Evolutionary conservation across 2,113 vertebrate species (phyloP).

Genomic region (Colinus virginianus): DNA sequence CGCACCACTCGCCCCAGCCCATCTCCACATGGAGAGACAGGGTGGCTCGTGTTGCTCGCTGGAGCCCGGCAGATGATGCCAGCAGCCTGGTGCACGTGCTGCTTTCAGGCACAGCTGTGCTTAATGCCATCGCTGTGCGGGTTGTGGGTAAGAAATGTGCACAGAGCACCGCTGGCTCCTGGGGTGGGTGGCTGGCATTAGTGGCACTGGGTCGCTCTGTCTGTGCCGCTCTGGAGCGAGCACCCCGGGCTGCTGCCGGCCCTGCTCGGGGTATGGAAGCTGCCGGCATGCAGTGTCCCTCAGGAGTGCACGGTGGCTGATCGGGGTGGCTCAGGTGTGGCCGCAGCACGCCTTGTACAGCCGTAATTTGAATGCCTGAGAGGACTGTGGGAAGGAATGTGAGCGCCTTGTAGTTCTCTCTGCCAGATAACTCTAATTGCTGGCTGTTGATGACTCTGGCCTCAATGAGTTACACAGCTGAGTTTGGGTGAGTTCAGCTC

Average conservation of each 20-base stretch:
- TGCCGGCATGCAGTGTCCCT: background rate
- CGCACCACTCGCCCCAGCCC: rapidly evolving
- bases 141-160: rapidly evolving
- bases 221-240: rapidly evolving
- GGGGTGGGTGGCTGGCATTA: background rate
- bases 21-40: rapidly evolving
- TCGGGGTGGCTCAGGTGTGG: constrained; percentile 53
- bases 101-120: background rate
- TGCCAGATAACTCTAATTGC: constrained; percentile 14
- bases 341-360: background rate
- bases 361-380: constrained; percentile 38
- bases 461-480: background rate
- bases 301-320: background rate
- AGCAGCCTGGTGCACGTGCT: background rate
- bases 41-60: background rate
- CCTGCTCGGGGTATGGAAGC: background rate
- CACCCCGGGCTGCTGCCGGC: background rate
- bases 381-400: constrained; percentile 30
- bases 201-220: background rate
- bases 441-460: background rate
- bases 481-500: constrained; percentile 12
- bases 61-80: constrained; percentile 3
- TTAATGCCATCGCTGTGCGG: background rate
- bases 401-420: background rate
- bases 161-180: background rate